Conservation (phyloP, 2,888 invertebrate species). For the Sepioteuthis lessoniana region DNA sequence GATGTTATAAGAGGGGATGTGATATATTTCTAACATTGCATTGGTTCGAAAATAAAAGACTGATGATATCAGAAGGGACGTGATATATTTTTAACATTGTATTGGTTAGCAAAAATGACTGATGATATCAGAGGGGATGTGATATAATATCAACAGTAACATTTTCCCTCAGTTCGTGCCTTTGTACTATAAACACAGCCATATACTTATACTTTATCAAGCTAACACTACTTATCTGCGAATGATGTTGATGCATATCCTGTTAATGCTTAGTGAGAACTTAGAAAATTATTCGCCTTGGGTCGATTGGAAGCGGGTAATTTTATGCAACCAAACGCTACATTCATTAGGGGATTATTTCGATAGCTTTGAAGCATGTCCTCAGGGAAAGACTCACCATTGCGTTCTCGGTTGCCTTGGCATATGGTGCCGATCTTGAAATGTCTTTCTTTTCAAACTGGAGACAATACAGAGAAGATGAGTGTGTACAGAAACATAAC, state of each 20-base stretch:
- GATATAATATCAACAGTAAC: no score
- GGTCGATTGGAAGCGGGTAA: not conserved
- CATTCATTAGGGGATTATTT: not conserved
- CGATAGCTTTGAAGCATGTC: not conserved
- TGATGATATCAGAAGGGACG: no score
- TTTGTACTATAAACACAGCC: no score
- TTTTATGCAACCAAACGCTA: not conserved
- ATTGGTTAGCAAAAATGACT: no score
- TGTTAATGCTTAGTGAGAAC: not conserved
- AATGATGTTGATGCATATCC: not conserved
- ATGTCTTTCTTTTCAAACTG: not conserved
- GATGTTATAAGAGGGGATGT: no score
- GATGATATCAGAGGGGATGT: no score
- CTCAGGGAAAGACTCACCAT: not conserved
- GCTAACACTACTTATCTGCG: not conserved
- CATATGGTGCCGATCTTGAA: not conserved
- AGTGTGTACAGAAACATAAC: not conserved
- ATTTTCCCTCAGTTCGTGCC: no score
- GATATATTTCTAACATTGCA: no score
- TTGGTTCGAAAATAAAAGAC: no score
- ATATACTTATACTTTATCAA: not conserved
- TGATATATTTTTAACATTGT: no score
- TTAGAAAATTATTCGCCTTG: not conserved
- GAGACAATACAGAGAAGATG: not conserved
- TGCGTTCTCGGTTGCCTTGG: not conserved